A percentile compares a stretch with the other conserved stretches of the same genome.
Conservation (phyloP, 1,140 invertebrate genomes). For the Rhyacophila brunnea region DNA sequence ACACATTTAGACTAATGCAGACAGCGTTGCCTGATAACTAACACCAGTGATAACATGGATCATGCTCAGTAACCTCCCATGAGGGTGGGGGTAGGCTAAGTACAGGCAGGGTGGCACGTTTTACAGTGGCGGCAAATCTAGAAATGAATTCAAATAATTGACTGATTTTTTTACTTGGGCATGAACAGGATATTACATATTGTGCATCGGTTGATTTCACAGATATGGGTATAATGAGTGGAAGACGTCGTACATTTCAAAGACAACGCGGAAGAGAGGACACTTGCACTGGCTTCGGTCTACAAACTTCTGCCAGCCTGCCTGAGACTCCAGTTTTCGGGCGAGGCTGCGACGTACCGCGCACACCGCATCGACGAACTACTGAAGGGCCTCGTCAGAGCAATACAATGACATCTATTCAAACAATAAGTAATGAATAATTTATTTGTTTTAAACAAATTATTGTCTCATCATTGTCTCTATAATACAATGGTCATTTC, state of each 20-base stretch:
- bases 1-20: neutral
- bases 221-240: constrained; percentile 51
- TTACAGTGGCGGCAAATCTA: too few species aligned
- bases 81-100: too few species aligned
- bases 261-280: constrained; percentile 46
- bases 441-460: too few species aligned
- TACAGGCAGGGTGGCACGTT: too few species aligned
- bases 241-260: constrained; percentile 52
- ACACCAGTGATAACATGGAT: too few species aligned
- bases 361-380: constrained; percentile 65
- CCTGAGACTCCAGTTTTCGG: constrained; percentile 83
- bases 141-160: neutral
- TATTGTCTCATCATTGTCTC: too few species aligned
- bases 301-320: constrained; percentile 78
- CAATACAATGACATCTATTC: constrained; percentile 60
- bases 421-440: constrained; percentile 48
- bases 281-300: constrained; percentile 54
- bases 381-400: constrained; percentile 61
- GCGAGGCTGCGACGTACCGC: constrained; percentile 73
- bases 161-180: too few species aligned
- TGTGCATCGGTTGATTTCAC: neutral
- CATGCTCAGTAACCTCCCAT: too few species aligned
- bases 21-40: neutral
- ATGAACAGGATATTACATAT: too few species aligned
- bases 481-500: too few species aligned